Evolutionary conservation across 2,797 vertebrate genomes (phyloP).

Genomic region (Melanotaenia pygmaea): DNA sequence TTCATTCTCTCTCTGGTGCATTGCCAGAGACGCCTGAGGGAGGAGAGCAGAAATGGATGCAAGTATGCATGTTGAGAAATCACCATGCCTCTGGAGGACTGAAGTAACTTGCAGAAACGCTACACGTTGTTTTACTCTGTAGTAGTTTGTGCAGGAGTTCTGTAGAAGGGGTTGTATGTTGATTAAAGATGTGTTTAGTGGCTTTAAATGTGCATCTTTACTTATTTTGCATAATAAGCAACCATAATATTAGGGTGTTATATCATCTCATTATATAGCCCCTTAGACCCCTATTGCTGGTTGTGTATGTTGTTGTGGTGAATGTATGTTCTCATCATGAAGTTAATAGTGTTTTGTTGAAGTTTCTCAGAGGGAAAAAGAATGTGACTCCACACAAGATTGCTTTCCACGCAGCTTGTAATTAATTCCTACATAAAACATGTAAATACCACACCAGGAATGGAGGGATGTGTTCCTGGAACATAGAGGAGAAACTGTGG

Average conservation of each 20-base stretch:
- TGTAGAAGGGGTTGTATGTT: not conserved
- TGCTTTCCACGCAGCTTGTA: constrained; percentile 65
- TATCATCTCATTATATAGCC: not conserved
- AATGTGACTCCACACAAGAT: constrained; percentile 72
- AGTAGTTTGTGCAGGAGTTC: constrained; percentile 13
- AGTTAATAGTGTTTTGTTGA: constrained; percentile 41
- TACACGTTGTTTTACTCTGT: constrained; percentile 20
- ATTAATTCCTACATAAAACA: constrained; percentile 84
- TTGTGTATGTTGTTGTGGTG: constrained; percentile 21
- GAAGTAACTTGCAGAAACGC: constrained; percentile 25
- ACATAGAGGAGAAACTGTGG: constrained; percentile 82
- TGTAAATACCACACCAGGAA: constrained; percentile 77
- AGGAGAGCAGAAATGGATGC: constrained; percentile 55
- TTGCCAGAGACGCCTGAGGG: constrained; percentile 69
- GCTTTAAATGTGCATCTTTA: not conserved
- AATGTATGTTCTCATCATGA: constrained; percentile 41
- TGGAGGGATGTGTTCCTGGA: constrained; percentile 71
- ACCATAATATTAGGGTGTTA: not conserved
- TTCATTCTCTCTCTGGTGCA: constrained; percentile 75
- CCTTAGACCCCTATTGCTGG: not conserved
- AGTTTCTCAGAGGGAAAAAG: constrained; percentile 73
- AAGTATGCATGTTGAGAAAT: constrained; percentile 70
- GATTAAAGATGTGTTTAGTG: not conserved
- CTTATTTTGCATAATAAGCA: not conserved
- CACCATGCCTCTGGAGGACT: constrained; percentile 29